These are phyloP conservation scores for Myotis yumanensis DNA, from an alignment of 2,113 vertebrate species.

Conservation along the genomic window DNA sequence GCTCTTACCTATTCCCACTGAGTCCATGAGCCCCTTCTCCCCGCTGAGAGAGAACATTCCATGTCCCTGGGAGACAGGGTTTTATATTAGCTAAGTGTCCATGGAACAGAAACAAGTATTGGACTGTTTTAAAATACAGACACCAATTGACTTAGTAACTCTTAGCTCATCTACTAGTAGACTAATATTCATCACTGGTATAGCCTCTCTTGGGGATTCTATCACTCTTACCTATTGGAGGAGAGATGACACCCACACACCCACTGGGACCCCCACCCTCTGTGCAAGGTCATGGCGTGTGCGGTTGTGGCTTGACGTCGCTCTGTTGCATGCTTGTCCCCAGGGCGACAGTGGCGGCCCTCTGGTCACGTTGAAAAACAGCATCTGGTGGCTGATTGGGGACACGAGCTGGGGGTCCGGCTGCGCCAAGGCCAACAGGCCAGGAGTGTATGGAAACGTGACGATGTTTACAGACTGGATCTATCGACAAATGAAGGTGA, in stretches of 20 bases:
- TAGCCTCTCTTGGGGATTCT: too few species aligned
- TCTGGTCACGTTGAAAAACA: conserved; percentile 85
- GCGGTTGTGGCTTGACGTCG: background rate
- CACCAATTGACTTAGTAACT: background rate
- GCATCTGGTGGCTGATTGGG: conserved; percentile 92
- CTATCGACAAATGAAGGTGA: conserved; percentile 90
- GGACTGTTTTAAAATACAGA: too few species aligned
- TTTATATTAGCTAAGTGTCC: too few species aligned
- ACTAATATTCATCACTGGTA: accelerated
- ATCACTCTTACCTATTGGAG: background rate
- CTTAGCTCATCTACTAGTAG: background rate
- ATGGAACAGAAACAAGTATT: background rate
- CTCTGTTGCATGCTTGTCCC: conserved; percentile 8
- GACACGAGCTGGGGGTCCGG: conserved; percentile 94
- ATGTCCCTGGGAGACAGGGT: background rate
- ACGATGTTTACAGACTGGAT: conserved; percentile 90
- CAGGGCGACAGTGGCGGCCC: conserved; percentile 98
- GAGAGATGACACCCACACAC: background rate
- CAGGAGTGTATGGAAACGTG: conserved; percentile 93
- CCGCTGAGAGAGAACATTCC: background rate
- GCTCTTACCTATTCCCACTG: background rate
- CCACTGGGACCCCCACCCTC: background rate
- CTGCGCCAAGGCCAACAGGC: conserved; percentile 87
- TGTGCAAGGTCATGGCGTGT: accelerated
- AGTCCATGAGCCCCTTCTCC: accelerated